These are phyloP conservation scores for Theonella swinhoei DNA, from an alignment of 37 sponge, comb jelly and placozoan genomes.

Conservation along the genomic window DNA sequence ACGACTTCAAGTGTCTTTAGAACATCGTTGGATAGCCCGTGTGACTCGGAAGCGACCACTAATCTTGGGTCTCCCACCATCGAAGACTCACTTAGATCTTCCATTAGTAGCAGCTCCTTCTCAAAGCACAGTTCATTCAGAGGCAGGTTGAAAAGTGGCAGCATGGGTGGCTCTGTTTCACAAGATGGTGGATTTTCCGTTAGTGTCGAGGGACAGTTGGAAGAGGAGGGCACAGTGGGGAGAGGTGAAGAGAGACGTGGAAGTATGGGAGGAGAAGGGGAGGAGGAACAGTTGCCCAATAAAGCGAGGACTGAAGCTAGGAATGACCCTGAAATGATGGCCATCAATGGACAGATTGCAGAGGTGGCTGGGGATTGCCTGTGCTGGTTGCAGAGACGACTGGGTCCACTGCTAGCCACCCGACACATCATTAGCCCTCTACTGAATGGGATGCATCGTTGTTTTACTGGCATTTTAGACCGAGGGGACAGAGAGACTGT, in stretches of 20 bases:
- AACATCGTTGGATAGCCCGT: neutral
- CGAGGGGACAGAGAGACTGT: conserved; percentile 9
- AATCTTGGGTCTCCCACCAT: neutral
- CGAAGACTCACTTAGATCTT: neutral
- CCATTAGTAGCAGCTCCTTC: neutral
- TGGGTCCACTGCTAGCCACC: conserved; percentile 78
- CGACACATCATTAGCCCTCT: conserved; percentile 69
- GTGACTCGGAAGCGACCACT: neutral
- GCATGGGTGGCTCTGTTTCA: neutral
- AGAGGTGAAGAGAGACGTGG: neutral
- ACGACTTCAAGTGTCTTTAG: neutral
- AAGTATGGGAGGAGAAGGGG: neutral
- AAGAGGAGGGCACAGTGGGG: neutral
- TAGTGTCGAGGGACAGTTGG: neutral
- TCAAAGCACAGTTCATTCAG: neutral
- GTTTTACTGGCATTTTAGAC: conserved; percentile 47
- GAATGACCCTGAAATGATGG: conserved; percentile 26
- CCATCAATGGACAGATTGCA: conserved; percentile 25
- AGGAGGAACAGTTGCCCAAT: neutral
- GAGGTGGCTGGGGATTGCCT: conserved; percentile 72
- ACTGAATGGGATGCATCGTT: conserved; percentile 60
- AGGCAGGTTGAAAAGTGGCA: neutral
- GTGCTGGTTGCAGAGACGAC: conserved; percentile 68
- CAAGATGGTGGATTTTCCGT: neutral
- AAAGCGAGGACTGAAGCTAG: conserved; percentile 2